These are phyloP conservation scores for Linepithema humile DNA, from an alignment of 1,140 invertebrate species.

Conservation along the genomic window DNA sequence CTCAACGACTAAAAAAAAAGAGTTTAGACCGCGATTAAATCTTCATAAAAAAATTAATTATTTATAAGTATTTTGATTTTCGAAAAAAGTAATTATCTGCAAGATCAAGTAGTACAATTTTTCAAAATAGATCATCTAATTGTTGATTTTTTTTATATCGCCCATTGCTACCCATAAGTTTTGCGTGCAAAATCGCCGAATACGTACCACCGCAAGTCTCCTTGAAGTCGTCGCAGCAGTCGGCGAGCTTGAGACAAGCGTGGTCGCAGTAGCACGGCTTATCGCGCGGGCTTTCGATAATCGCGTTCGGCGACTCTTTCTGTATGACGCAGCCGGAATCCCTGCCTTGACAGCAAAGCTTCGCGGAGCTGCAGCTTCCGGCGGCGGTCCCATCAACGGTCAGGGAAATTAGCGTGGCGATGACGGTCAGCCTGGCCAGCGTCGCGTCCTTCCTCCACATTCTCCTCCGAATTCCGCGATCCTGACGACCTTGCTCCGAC, in stretches of 20 bases:
- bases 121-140: too few relatives aligned
- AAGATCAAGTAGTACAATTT: too few relatives aligned
- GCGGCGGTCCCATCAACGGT: constrained; percentile 50
- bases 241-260: constrained; percentile 93
- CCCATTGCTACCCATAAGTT: background rate
- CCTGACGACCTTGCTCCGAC: constrained; percentile 41
- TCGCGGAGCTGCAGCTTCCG: constrained; percentile 90
- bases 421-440: constrained; percentile 18
- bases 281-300: constrained; percentile 91
- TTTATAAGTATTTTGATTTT: background rate
- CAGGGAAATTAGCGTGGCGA: constrained; percentile 20
- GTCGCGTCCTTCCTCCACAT: constrained; percentile 45
- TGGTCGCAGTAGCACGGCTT: constrained; percentile 96
- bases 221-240: constrained; percentile 94
- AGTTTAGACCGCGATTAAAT: background rate
- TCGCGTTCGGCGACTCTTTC: constrained; percentile 92
- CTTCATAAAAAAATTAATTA: background rate
- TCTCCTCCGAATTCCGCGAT: constrained; percentile 46
- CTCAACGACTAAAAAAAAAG: too few relatives aligned
- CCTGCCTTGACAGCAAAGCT: constrained; percentile 91
- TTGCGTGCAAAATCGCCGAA: background rate
- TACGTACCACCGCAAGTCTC: constrained; percentile 93
- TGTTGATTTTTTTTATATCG: background rate
- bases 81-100: background rate
- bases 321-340: constrained; percentile 95